Percentiles rank a stretch among this genome's conserved stretches.
These are phyloP conservation scores for Bursaphelenchus okinawaensis DNA, from an alignment of 2,888 invertebrate species.

Conservation along the genomic window DNA sequence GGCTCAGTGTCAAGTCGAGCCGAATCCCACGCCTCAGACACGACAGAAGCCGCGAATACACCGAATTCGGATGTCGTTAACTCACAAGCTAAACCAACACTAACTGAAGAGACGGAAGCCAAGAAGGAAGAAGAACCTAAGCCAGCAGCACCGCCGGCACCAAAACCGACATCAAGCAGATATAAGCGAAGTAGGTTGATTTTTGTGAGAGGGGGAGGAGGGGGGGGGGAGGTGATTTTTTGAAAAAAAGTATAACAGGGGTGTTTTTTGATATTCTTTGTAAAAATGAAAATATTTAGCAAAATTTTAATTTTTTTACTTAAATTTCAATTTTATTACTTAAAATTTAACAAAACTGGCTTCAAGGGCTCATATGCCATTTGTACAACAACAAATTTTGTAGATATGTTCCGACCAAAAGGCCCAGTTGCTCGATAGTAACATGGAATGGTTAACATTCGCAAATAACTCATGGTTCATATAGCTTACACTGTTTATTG, in stretches of 20 bases:
- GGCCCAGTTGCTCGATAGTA: background rate
- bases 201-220: too few relatives aligned
- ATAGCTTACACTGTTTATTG: too few relatives aligned
- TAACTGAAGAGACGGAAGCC: background rate
- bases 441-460: too few relatives aligned
- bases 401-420: background rate
- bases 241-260: too few relatives aligned
- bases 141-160: background rate
- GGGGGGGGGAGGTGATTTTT: too few relatives aligned
- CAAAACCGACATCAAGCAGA: background rate
- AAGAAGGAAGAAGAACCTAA: background rate
- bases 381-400: too few relatives aligned
- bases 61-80: background rate
- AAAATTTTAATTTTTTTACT: background rate
- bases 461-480: too few relatives aligned
- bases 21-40: background rate
- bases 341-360: too few relatives aligned
- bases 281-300: too few relatives aligned
- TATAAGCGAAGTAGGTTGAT: background rate
- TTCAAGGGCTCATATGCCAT: too few relatives aligned
- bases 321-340: too few relatives aligned
- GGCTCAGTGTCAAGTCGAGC: background rate
- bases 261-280: too few relatives aligned
- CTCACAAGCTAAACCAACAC: background rate
- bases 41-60: background rate